phyloP scores from a whole-genome alignment of 2,797 vertebrate genomes.

The Chiloscyllium punctatum region DNA sequence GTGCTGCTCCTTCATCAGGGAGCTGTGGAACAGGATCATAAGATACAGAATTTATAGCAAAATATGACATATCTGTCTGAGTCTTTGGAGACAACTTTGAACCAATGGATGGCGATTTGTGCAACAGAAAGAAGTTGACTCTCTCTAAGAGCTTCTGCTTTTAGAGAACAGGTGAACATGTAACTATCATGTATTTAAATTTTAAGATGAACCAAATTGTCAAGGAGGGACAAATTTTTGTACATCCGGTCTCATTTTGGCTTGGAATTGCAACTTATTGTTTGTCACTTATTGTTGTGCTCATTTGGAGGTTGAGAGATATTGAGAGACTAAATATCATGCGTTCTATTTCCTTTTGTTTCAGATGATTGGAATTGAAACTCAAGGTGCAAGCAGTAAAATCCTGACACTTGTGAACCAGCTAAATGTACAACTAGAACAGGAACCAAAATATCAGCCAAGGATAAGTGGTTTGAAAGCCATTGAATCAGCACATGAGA shows the following conservation, averaged over 20 bases:
- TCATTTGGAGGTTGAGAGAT: not conserved
- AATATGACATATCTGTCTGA: no score
- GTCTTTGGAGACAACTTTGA: no score
- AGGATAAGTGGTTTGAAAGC: constrained; percentile 77
- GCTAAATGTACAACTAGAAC: constrained; percentile 71
- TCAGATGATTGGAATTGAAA: constrained; percentile 77
- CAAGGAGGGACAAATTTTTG: not conserved
- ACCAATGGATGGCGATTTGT: not conserved
- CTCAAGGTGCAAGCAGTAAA: constrained; percentile 53
- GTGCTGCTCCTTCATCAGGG: no score
- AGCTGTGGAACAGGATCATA: no score
- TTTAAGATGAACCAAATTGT: not conserved
- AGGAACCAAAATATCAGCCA: constrained; percentile 78
- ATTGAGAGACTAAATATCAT: not conserved
- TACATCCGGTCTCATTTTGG: not conserved
- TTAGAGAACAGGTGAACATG: not conserved
- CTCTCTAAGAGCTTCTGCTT: not conserved
- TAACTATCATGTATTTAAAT: not conserved
- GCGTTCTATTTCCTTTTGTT: not conserved
- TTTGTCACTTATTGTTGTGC: not conserved
- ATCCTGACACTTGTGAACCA: constrained; percentile 64
- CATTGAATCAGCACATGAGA: constrained; percentile 78
- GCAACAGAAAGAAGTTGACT: not conserved
- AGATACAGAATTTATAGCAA: no score
- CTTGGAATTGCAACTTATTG: not conserved